Percentiles rank a stretch among this genome's conserved stretches.
Conservation (phyloP, 2,113 vertebrate genomes). For the Grammatotria lemairii region DNA sequence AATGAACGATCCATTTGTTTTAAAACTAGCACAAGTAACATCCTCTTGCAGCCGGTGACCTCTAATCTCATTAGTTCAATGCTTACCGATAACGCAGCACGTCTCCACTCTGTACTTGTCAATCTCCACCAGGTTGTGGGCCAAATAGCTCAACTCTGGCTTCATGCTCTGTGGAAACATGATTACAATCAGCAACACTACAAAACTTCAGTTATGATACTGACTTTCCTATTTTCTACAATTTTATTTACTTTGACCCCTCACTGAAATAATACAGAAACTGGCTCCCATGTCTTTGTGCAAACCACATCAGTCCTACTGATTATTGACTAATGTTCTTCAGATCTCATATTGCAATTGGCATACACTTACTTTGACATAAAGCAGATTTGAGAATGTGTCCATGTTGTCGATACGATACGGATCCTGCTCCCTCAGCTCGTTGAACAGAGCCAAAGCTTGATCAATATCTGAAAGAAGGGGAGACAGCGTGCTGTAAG, state of each 20-base stretch:
- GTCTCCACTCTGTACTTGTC: constrained; percentile 99
- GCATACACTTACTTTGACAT: constrained; percentile 84
- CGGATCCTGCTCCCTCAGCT: constrained; percentile 92
- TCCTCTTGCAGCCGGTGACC: neutral
- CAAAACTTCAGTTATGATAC: neutral
- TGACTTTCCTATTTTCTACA: neutral
- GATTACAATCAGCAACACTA: neutral
- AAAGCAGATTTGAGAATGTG: constrained; percentile 95
- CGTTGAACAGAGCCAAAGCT: constrained; percentile 93
- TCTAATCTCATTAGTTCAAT: neutral
- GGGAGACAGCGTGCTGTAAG: neutral
- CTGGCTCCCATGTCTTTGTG: neutral
- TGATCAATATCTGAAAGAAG: constrained; percentile 90
- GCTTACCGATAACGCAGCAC: constrained; percentile 95
- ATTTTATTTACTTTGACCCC: neutral
- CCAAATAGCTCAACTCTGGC: constrained; percentile 94
- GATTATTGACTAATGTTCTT: neutral
- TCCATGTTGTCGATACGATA: constrained; percentile 99
- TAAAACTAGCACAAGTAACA: neutral
- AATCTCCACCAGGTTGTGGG: constrained; percentile 97
- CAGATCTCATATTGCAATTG: neutral
- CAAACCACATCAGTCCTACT: neutral
- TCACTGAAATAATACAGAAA: neutral
- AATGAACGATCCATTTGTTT: neutral
- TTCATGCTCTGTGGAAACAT: constrained; percentile 85